These are phyloP conservation scores for Theretra japonica DNA, from an alignment of 2,888 invertebrate genomes.

Conservation along the genomic window DNA sequence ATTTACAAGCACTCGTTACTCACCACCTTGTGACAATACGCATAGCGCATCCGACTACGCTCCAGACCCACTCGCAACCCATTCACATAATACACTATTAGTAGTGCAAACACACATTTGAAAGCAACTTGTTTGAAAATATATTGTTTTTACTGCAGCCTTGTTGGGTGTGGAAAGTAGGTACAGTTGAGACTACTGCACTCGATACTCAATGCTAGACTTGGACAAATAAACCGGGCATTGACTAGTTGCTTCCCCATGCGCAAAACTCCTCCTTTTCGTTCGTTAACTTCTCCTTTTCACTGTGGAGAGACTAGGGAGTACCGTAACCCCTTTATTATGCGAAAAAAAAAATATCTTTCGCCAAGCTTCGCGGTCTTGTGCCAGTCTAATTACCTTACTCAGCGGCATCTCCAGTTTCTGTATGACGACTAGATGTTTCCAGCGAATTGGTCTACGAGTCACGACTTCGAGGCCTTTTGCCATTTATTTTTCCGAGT, in stretches of 20 bases:
- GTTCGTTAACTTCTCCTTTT: too few relatives aligned
- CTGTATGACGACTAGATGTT: too few relatives aligned
- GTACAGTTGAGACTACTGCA: conserved; percentile 1
- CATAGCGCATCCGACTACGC: background rate
- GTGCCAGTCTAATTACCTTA: too few relatives aligned
- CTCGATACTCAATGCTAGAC: background rate
- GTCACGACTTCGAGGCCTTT: too few relatives aligned
- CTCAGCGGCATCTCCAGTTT: too few relatives aligned
- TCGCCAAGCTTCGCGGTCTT: too few relatives aligned
- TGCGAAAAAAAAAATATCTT: too few relatives aligned
- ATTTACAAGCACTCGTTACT: conserved; percentile 6
- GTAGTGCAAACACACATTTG: conserved; percentile 19
- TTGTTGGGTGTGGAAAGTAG: conserved; percentile 14
- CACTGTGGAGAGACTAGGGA: too few relatives aligned
- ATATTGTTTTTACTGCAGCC: conserved; percentile 1
- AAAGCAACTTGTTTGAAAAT: conserved; percentile 21
- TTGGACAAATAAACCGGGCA: background rate
- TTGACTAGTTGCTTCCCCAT: background rate
- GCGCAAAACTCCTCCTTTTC: background rate
- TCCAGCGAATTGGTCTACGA: too few relatives aligned
- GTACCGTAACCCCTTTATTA: too few relatives aligned
- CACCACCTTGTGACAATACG: background rate
- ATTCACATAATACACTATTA: conserved; percentile 18
- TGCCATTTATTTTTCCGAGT: too few relatives aligned
- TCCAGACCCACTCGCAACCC: background rate